A percentile compares a stretch with the other conserved stretches of the same genome.
These are phyloP conservation scores for Acropora yongei DNA, from an alignment of 64 coral and sea anemone genomes.

Conservation along the genomic window DNA sequence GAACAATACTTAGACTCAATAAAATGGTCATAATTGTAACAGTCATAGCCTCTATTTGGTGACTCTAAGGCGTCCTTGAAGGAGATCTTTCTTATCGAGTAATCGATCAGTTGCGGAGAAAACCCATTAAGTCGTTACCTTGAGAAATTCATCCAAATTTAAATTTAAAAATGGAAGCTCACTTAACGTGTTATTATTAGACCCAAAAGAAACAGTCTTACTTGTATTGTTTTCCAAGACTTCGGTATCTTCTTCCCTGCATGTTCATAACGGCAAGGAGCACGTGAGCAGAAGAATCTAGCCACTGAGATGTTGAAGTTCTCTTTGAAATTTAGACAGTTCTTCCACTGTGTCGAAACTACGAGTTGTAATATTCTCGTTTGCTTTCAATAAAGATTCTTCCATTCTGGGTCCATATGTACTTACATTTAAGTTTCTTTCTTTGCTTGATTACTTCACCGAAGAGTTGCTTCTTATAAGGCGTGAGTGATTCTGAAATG, in stretches of 20 bases:
- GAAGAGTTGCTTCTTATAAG: conserved; percentile 17
- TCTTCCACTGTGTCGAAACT: conserved; percentile 18
- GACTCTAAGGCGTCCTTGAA: conserved; percentile 21
- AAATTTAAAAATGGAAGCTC: conserved; percentile 15
- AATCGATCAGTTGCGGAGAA: background rate
- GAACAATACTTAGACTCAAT: conserved; percentile 3
- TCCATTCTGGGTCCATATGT: conserved; percentile 67
- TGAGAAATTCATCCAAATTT: conserved; percentile 10
- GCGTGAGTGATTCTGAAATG: no score
- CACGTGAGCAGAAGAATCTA: no score
- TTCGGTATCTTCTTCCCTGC: no score
- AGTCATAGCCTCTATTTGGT: background rate
- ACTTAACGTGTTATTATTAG: background rate
- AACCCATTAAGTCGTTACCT: conserved; percentile 17
- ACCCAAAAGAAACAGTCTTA: background rate
- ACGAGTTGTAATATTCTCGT: background rate
- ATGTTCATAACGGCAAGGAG: no score
- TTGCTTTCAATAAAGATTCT: conserved; percentile 36
- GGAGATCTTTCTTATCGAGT: conserved; percentile 4
- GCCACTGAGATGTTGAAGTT: no score
- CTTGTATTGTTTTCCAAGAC: no score
- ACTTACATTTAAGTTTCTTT: conserved; percentile 53
- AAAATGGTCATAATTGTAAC: conserved; percentile 25
- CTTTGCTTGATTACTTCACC: conserved; percentile 41
- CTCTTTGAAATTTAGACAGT: background rate